phyloP scores from a whole-genome alignment of 1,140 invertebrate species.

The Babylonia areolata region DNA sequence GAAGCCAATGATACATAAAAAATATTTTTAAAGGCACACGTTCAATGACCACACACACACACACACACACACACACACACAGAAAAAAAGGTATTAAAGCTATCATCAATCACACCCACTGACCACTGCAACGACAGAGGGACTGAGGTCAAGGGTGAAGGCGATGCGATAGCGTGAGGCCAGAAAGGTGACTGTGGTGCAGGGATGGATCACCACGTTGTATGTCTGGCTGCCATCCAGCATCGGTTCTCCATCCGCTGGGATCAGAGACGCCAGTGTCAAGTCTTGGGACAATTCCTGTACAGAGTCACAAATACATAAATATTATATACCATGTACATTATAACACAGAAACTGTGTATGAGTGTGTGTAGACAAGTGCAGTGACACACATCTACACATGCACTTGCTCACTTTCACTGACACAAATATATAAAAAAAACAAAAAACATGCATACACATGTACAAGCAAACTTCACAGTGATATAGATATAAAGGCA shows the following conservation, averaged over 20 bases:
- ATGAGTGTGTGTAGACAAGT: neutral
- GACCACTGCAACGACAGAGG: constrained; percentile 85
- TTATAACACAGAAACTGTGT: neutral
- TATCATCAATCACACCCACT: neutral
- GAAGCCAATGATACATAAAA: too few relatives aligned
- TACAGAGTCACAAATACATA: constrained; percentile 33
- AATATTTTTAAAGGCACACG: too few relatives aligned
- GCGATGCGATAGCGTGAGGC: constrained; percentile 83
- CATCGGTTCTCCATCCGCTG: constrained; percentile 48
- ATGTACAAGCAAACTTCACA: neutral
- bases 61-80: neutral
- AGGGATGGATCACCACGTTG: constrained; percentile 76
- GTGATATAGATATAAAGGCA: too few relatives aligned
- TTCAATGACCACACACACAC: constrained; percentile 39
- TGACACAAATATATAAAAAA: too few relatives aligned
- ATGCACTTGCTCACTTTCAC: neutral
- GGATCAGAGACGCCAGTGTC: constrained; percentile 61
- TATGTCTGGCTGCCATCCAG: constrained; percentile 47
- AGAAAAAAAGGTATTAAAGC: too few relatives aligned
- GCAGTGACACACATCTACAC: too few relatives aligned
- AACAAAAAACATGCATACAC: neutral
- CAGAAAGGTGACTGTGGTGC: constrained; percentile 78
- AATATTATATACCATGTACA: neutral
- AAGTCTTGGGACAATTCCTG: constrained; percentile 57
- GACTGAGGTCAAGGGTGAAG: constrained; percentile 88